phyloP scores from a whole-genome alignment of 2,888 invertebrate species.

The Sycophila texana region DNA sequence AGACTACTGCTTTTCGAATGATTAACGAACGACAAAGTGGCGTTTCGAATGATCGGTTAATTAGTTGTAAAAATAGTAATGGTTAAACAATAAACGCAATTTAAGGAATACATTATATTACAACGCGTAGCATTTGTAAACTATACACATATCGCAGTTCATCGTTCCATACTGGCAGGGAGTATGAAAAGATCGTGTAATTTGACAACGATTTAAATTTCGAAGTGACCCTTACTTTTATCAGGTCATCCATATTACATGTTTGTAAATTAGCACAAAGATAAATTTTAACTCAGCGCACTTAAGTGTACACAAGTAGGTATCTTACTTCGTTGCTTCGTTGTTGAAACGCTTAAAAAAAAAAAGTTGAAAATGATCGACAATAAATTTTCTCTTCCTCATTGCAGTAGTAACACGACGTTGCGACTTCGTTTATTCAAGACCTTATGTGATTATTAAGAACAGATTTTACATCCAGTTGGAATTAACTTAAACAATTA shows the following conservation, averaged over 20 bases:
- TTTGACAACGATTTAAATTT: constrained; percentile 26
- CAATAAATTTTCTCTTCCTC: constrained; percentile 41
- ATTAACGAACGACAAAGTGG: constrained; percentile 23
- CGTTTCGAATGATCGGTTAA: constrained; percentile 37
- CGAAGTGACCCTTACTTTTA: constrained; percentile 6
- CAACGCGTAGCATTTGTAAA: constrained; percentile 43
- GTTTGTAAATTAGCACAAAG: constrained; percentile 47
- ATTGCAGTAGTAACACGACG: constrained; percentile 13
- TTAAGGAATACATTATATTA: constrained; percentile 48
- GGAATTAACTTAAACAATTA: too few relatives aligned
- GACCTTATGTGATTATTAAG: neutral
- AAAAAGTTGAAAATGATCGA: constrained; percentile 6
- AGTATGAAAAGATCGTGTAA: constrained; percentile 25
- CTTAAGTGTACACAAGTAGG: neutral
- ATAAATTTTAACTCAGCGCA: too few relatives aligned
- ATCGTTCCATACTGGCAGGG: constrained; percentile 23
- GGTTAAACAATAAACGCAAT: constrained; percentile 46
- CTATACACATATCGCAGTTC: constrained; percentile 39
- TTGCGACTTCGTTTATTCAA: constrained; percentile 16
- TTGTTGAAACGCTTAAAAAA: neutral
- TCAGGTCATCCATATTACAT: constrained; percentile 1
- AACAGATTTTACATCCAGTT: too few relatives aligned
- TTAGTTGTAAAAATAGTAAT: constrained; percentile 37
- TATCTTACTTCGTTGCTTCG: neutral
- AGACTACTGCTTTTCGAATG: neutral